Base-by-base conservation (phyloP, 2,113 vertebrate genomes). In the Sinocyclocheilus anophthalmus region DNA sequence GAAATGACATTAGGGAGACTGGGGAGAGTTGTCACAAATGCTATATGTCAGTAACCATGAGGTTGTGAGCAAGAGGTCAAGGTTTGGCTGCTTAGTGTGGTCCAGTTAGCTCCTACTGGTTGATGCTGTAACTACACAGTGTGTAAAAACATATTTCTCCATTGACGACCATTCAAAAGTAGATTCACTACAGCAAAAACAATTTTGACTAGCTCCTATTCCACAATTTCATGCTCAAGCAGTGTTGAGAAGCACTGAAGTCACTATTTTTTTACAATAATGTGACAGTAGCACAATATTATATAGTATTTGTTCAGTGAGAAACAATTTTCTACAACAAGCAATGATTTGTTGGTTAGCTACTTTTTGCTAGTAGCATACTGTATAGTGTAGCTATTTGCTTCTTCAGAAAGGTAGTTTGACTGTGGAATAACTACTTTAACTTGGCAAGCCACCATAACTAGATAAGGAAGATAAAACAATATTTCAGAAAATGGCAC, bases 381-480 rank as follows among this genome's bases (percentile, higher is more conserved):
- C 9, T 45, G 22, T 24, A 20, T 61, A n/a, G 22, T 63, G n/a
- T 63, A 63, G 10, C 61, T 65, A 26, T 5, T 4, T 59, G 57
- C 20, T 57, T 57, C 18, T 20, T 20, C 7, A 9, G 18, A 57
- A 57, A 20, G n/a, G 10, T 63, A 24, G 59, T 3, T 24, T 63
- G n/a, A 26, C 10, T 63, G n/a, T 11, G 9, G 59, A 12, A 12
- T 63, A 24, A 24, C 11, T 65, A 26, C 61, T 65, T 65, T 65
- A 65, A 65, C 5, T 69, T 37, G 65, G 14, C 13, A 69, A 69
- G 30, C 30, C 13, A 18, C 14, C 30, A 33, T 70, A 61, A 61
- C 81, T 26, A 59, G 24, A 26, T 61, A 76, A 69, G 39, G 45
- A 61, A 50, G 70, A 26, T 72, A 55, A 78, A 73, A 80, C 18